Evolutionary conservation across 1,140 invertebrate species (phyloP).

Genomic region (Nephotettix cincticeps): DNA sequence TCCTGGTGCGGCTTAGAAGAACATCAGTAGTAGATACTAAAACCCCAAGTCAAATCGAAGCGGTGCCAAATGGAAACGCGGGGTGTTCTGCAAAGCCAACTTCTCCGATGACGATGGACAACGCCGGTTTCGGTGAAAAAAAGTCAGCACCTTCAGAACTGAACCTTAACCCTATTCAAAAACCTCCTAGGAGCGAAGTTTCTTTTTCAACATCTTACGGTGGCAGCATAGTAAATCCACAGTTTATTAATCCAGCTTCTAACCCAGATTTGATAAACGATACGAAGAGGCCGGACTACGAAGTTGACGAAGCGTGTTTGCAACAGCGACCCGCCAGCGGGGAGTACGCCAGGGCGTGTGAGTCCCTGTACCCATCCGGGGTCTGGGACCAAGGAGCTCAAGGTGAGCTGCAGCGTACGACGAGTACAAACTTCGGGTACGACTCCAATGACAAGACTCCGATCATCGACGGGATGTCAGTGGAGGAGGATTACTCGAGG

Average conservation of each 20-base stretch:
- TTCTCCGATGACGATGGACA: constrained; percentile 32
- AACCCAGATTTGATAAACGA: constrained; percentile 83
- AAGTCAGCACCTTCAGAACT: constrained; percentile 60
- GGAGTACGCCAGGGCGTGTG: constrained; percentile 64
- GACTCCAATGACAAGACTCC: constrained; percentile 71
- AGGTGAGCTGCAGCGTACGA: constrained; percentile 53
- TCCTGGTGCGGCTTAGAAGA: constrained; percentile 67
- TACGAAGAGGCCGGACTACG: constrained; percentile 48
- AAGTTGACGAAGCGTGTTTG: constrained; percentile 10
- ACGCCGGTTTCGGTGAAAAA: constrained; percentile 32
- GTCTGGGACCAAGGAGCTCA: constrained; percentile 58
- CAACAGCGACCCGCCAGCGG: constrained; percentile 52
- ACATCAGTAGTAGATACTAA: constrained; percentile 71
- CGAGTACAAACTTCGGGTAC: constrained; percentile 53
- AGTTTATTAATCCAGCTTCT: constrained; percentile 60
- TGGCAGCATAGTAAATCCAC: constrained; percentile 9
- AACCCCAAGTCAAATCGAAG: constrained; percentile 63
- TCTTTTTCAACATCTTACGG: background rate
- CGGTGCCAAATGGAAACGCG: constrained; percentile 44
- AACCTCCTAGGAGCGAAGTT: constrained; percentile 26
- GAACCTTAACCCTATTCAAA: constrained; percentile 56
- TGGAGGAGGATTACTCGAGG: constrained; percentile 51
- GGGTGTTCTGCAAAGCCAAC: constrained; percentile 12
- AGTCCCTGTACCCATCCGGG: constrained; percentile 66
- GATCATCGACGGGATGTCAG: constrained; percentile 63